Conservation (phyloP, 2,113 vertebrate genomes). For the Chaetops frenatus region DNA sequence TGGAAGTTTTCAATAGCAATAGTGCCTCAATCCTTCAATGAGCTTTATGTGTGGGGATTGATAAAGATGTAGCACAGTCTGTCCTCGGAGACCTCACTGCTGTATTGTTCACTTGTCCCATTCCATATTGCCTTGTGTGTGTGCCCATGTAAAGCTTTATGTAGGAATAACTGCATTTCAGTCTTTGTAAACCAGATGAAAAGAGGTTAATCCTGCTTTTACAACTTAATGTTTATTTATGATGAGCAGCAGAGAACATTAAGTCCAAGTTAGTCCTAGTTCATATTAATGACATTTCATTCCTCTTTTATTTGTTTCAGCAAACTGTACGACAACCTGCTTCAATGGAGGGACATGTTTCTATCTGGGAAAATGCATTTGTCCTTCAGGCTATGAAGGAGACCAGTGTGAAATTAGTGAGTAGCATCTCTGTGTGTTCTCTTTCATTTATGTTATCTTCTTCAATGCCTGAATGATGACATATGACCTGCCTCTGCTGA, state of each 20-base stretch:
- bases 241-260: neutral
- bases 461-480: neutral
- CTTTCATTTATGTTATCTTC: neutral
- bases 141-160: neutral
- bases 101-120: neutral
- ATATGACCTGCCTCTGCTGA: neutral
- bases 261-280: neutral
- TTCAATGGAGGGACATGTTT: slow-evolving; percentile 87
- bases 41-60: neutral
- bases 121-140: neutral
- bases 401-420: slow-evolving; percentile 85
- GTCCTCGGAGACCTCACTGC: neutral
- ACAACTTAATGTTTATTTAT: neutral
- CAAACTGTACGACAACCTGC: slow-evolving; percentile 83
- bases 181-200: neutral
- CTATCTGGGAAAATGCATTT: slow-evolving; percentile 87
- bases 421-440: slow-evolving; percentile 35
- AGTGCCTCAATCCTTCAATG: neutral
- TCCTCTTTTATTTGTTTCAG: slow-evolving; percentile 63
- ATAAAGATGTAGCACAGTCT: neutral
- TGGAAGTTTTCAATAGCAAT: neutral
- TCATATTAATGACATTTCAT: neutral
- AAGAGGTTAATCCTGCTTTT: neutral
- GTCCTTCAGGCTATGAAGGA: slow-evolving; percentile 81
- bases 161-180: neutral